A percentile compares a stretch with the other conserved stretches of the same genome.
Conservation (phyloP, 2,113 vertebrate species). For the Lonchura striata region DNA sequence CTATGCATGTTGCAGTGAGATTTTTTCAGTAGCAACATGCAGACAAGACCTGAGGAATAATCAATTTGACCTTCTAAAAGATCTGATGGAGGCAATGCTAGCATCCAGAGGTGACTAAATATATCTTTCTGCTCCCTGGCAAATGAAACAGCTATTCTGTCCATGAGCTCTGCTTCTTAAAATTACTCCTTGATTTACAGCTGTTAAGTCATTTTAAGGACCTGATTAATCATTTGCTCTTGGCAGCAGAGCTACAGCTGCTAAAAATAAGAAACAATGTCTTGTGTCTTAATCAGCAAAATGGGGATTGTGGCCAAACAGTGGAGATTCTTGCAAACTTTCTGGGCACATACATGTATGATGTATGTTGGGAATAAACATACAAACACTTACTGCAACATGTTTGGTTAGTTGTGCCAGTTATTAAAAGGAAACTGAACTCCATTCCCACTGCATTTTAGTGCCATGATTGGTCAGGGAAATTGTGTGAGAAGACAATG, state of each 20-base stretch:
- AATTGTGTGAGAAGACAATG: not conserved
- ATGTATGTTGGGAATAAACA: not conserved
- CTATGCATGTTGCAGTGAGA: not conserved
- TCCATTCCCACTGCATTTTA: not conserved
- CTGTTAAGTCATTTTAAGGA: slow-evolving; percentile 63
- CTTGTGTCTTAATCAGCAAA: slow-evolving; percentile 15
- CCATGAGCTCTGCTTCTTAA: slow-evolving; percentile 49
- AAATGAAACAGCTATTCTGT: slow-evolving; percentile 51
- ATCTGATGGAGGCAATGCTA: slow-evolving; percentile 18
- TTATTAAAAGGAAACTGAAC: not conserved
- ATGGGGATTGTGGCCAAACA: not conserved
- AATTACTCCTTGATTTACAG: slow-evolving; percentile 64
- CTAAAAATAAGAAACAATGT: slow-evolving; percentile 44
- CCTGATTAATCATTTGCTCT: slow-evolving; percentile 42
- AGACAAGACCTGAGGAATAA: not conserved
- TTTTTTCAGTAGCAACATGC: slow-evolving; percentile 11
- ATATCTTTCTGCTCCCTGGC: slow-evolving; percentile 42
- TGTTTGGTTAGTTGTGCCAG: not conserved
- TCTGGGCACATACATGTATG: not conserved
- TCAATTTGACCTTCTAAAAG: slow-evolving; percentile 25
- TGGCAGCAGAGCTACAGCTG: not conserved
- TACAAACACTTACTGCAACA: not conserved
- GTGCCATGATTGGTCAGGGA: not conserved
- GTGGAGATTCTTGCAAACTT: not conserved
- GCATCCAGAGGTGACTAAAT: slow-evolving; percentile 51